These are phyloP conservation scores for Acanthosepion lycidas DNA, from an alignment of 2,888 invertebrate genomes.

Conservation along the genomic window DNA sequence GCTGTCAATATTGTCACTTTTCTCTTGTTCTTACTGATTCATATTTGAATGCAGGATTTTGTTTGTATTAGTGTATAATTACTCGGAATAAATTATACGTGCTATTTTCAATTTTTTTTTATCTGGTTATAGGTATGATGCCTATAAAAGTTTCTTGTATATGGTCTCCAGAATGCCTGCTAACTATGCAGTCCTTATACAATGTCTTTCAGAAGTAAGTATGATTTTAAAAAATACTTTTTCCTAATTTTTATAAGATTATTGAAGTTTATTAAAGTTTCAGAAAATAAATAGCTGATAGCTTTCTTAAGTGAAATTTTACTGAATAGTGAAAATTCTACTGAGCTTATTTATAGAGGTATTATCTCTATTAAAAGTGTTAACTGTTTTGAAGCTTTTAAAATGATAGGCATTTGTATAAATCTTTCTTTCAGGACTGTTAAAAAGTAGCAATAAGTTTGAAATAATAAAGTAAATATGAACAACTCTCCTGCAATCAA, in stretches of 20 bases:
- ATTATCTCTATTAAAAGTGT: no score
- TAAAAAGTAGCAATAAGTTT: no score
- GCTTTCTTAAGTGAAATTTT: no score
- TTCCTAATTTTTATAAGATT: not conserved
- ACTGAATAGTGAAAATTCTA: no score
- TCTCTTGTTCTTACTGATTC: not conserved
- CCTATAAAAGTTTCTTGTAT: constrained; percentile 40
- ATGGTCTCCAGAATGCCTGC: constrained; percentile 79
- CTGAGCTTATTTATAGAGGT: no score
- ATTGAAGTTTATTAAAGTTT: no score
- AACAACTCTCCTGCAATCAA: no score
- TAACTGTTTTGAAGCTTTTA: no score
- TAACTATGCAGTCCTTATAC: constrained; percentile 84
- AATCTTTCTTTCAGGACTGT: no score
- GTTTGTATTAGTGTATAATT: not conserved
- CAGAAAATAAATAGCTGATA: no score
- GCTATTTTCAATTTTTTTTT: not conserved
- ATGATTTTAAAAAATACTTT: not conserved
- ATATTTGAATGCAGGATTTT: not conserved
- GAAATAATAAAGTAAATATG: no score
- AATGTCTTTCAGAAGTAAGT: constrained; percentile 82
- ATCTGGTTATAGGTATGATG: not conserved
- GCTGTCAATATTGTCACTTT: not conserved
- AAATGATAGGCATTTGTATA: no score
- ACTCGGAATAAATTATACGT: not conserved